These are phyloP conservation scores for Mus minutoides DNA, from an alignment of 2,797 vertebrate genomes.

Conservation along the genomic window DNA sequence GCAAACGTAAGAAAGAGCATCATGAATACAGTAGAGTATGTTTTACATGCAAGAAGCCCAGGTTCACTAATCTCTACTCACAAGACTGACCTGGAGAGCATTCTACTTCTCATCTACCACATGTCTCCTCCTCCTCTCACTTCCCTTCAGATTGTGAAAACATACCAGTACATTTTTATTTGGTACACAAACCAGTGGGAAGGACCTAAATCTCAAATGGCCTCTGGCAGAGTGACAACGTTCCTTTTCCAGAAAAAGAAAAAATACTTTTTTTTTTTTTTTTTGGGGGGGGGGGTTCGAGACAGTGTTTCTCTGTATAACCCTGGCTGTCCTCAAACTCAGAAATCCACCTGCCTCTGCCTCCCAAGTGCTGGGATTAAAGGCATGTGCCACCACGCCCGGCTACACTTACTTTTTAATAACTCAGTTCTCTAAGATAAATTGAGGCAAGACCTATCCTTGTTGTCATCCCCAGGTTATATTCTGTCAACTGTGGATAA, in stretches of 20 bases:
- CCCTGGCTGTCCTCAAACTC: too few species aligned
- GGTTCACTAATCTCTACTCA: neutral
- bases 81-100: neutral
- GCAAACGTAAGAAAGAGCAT: neutral
- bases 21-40: neutral
- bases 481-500: neutral
- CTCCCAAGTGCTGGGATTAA: too few species aligned
- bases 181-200: neutral
- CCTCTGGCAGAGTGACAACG: neutral
- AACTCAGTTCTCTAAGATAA: conserved; percentile 17
- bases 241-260: neutral
- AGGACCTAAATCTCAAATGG: neutral
- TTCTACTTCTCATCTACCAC: neutral
- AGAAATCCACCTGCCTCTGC: too few species aligned
- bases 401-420: conserved; percentile 27
- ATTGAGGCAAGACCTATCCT: neutral
- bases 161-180: neutral
- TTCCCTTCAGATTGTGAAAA: neutral
- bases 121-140: neutral
- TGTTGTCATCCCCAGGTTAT: neutral
- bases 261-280: too few species aligned
- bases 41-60: neutral
- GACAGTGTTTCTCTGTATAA: too few species aligned
- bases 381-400: too few species aligned
- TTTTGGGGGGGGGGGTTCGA: too few species aligned